Evolutionary conservation across 53 echinoderm and acorn worm genomes (phyloP).

Genomic region (Patiria pectinifera): DNA sequence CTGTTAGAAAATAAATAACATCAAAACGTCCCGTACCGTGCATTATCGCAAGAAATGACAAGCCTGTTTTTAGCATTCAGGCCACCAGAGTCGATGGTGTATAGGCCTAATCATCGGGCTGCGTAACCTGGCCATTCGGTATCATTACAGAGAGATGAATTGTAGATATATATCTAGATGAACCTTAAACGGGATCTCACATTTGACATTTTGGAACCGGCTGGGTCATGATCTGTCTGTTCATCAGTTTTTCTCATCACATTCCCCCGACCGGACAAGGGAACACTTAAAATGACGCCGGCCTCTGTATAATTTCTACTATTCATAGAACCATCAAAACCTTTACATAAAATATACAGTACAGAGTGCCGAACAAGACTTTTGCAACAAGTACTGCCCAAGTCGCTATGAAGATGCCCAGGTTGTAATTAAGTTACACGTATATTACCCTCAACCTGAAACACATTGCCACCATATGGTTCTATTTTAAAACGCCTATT

Average conservation of each 20-base stretch:
- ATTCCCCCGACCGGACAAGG: background rate
- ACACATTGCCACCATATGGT: constrained; percentile 8
- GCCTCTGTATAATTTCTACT: background rate
- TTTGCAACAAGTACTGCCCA: constrained; percentile 6
- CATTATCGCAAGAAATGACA: no score
- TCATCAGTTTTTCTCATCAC: constrained; percentile 17
- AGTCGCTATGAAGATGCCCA: background rate
- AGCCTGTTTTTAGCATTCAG: background rate
- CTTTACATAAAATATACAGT: background rate
- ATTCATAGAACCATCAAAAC: background rate
- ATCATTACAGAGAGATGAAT: background rate
- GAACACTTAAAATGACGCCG: background rate
- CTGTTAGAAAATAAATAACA: no score
- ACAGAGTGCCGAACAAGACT: background rate
- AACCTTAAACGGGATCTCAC: background rate
- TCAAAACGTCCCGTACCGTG: no score
- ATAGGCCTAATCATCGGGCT: background rate
- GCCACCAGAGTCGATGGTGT: background rate
- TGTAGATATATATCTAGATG: background rate
- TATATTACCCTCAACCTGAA: background rate
- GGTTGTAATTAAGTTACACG: background rate
- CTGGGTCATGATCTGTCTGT: background rate
- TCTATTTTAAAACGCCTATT: background rate
- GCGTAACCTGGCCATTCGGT: background rate
- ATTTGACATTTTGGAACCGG: constrained; percentile 1